Evolutionary conservation across 2,888 invertebrate genomes (phyloP), one percentile per base, ranked within the genome.

Genomic region (Brenthis daphne): DNA sequence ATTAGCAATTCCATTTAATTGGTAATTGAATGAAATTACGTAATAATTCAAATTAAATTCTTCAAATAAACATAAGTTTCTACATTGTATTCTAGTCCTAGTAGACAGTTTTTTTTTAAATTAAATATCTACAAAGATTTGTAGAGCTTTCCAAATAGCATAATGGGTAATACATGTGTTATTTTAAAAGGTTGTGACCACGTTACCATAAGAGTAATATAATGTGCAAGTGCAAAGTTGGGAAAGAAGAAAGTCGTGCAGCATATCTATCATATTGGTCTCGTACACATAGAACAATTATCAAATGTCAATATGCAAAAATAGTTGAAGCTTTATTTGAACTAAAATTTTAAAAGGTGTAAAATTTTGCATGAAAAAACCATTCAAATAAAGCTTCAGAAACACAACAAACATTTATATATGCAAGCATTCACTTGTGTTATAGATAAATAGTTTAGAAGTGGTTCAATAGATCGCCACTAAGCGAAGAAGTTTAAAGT

Each of bases 211-310:
- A 77, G 79, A 80, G 80, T 79, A 81, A 75, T 75, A 47, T 74
- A 78, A 67, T 68, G 85, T 84, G 82, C 82, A 81, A 75, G 84
- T 86, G 85, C 81, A 77, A 77, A 82, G 82, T 76, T 77, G 50
- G 74, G 75, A 76, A 79, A 77, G 76, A 82, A 84, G 80, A 84
- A 79, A 79, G 85, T 77, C 81, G 91, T 90, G 90, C 89, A 86
- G 81, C 80, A 85, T 76, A 77, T 84, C 81, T 82, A 89, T 89
- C 90, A 91, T 86, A 69, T 89, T 89, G 91, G 91, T 90, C 89
- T 83, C 82, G 29, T 82, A 87, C 83, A 91, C 84, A 89, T 73
- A 83, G 78, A 87, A 89, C 83, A 89, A 76, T 84, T 77, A 82
- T 68, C 68, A 70, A 67, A 75, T 81, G 64, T 69, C 51, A 64